Evolutionary conservation across 2,888 invertebrate genomes (phyloP).

Genomic region (Cosmorhoe ocellata): DNA sequence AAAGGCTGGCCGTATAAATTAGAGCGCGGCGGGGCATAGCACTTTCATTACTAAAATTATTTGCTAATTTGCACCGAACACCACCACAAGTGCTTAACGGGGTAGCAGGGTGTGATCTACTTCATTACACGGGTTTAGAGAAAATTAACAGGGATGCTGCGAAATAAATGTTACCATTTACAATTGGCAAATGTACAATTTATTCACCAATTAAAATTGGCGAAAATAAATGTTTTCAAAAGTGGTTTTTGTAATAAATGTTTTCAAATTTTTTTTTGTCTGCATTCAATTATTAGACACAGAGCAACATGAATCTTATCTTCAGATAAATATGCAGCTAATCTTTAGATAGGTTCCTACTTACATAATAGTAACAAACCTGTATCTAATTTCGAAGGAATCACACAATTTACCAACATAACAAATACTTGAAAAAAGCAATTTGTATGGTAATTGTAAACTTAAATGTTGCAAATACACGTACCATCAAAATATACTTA

Average conservation of each 20-base stretch:
- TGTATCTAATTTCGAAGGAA: constrained; percentile 22
- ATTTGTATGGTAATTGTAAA: constrained; percentile 25
- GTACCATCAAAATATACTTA: constrained; percentile 24
- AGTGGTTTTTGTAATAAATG: too few species aligned
- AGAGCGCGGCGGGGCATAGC: constrained; percentile 46
- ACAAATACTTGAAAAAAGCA: constrained; percentile 27
- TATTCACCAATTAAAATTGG: constrained; percentile 8
- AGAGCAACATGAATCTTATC: too few species aligned
- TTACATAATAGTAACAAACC: too few species aligned
- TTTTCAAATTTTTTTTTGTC: too few species aligned
- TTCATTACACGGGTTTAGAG: constrained; percentile 63
- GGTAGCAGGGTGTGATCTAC: constrained; percentile 57
- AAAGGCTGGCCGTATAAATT: constrained; percentile 48
- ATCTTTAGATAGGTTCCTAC: too few species aligned
- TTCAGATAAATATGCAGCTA: too few species aligned
- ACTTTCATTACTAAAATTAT: constrained; percentile 72
- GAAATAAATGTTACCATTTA: constrained; percentile 39
- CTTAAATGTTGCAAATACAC: background rate
- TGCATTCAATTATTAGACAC: too few species aligned
- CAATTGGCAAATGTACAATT: constrained; percentile 19
- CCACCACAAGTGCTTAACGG: constrained; percentile 55
- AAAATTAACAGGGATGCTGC: constrained; percentile 59
- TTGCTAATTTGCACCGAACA: constrained; percentile 69
- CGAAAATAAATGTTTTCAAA: background rate
- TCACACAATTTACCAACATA: constrained; percentile 10